Percentiles rank a stretch among this genome's conserved stretches.
Conservation (phyloP, 1,140 invertebrate genomes). For the Temnothorax curvispinosus region DNA sequence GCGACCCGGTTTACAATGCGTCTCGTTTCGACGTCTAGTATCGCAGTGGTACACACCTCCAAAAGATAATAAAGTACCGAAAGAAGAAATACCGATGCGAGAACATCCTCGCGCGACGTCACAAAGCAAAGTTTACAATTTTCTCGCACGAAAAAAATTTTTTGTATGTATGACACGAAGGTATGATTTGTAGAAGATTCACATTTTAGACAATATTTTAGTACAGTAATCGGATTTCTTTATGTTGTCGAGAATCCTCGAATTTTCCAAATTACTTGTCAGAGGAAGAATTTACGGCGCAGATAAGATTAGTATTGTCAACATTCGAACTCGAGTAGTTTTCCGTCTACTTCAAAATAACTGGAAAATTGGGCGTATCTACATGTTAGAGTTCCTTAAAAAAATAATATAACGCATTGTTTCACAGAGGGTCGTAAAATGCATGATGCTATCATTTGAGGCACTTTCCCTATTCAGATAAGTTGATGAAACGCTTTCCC, state of each 20-base stretch:
- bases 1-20: constrained; percentile 18
- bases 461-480: background rate
- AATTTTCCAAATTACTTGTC: background rate
- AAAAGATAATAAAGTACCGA: constrained; percentile 20
- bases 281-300: background rate
- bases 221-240: background rate
- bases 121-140: background rate
- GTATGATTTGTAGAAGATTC: background rate
- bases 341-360: background rate
- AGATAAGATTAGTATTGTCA: background rate
- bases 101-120: background rate
- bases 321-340: background rate
- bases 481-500: background rate
- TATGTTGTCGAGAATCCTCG: too few relatives aligned
- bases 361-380: background rate
- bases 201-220: background rate
- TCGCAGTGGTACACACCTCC: background rate
- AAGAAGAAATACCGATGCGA: constrained; percentile 31
- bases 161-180: background rate
- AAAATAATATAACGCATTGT: background rate
- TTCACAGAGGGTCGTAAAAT: background rate
- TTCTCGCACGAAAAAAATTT: background rate
- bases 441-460: background rate
- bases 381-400: background rate
- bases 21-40: constrained; percentile 23